Evolutionary conservation across 2,888 invertebrate genomes (phyloP), one percentile per base, ranked within the genome.

Genomic region (Pyralis farinalis): DNA sequence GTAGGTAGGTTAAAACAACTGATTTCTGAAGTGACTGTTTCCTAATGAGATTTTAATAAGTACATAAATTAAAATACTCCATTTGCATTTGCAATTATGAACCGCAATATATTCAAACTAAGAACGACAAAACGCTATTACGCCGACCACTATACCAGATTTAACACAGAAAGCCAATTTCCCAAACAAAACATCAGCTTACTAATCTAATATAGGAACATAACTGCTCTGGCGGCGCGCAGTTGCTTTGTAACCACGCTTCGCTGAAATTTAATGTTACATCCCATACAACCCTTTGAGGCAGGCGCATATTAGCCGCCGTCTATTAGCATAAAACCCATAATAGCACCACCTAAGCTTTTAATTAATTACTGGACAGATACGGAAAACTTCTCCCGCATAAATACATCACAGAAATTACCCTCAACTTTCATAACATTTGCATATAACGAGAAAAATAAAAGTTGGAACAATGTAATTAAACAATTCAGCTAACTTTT

Each of bases 271-370:
- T 76, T 80, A 77, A 79, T 70, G 76, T 79, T 73, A 65, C 71
- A 65, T 58, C 63, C 58, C 60, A 60, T 57, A 63, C 51, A 46
- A 43, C 72, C 76, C 83, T 83, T 86, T 84, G 80, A 81, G 71
- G 68, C 74, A 66, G 65, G 9, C 62, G 55, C 75, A 78, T 81
- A 83, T 81, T 80, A 82, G 71, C 71, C 71, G 62, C 64, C 60
- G 59, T 63, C 70, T 78, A 84, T 86, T 84, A 84, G 71, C 86
- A 85, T 85, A 86, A 82, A 82, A 74, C 76, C 75, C 77, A 78
- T 80, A 80, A 80, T 77, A 67, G 73, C 68, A 72, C 61, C 66
- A 68, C 71, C 69, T 79, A 75, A 78, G 76, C 82, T 75, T 80
- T 79, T 83, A 86, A 86, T 86, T 86, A 84, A 86, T 87, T 82